Evolutionary conservation across 2,888 invertebrate genomes (phyloP).

Genomic region (Bellardia bayeri): DNA sequence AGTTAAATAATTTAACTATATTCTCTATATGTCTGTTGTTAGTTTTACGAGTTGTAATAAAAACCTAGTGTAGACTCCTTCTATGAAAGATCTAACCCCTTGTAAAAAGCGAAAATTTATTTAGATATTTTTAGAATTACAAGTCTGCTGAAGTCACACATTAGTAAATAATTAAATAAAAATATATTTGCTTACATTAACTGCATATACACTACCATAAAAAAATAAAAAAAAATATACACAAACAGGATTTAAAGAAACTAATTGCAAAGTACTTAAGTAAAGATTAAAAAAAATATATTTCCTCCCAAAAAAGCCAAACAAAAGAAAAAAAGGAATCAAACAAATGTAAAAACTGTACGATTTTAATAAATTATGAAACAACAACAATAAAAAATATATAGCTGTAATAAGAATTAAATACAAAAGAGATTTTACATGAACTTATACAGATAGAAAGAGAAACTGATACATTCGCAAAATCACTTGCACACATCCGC

Average conservation of each 20-base stretch:
- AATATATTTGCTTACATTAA: slow-evolving; percentile 40
- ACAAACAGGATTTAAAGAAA: slow-evolving; percentile 80
- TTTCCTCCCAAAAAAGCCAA: slow-evolving; percentile 35
- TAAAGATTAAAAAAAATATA: slow-evolving; percentile 77
- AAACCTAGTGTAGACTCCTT: too few species aligned
- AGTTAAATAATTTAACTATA: too few species aligned
- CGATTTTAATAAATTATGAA: slow-evolving; percentile 81
- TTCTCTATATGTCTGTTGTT: too few species aligned
- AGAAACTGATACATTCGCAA: slow-evolving; percentile 22
- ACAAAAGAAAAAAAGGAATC: slow-evolving; percentile 40
- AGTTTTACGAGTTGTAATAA: too few species aligned
- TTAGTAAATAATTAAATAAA: slow-evolving; percentile 59
- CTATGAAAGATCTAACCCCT: too few species aligned
- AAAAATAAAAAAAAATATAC: slow-evolving; percentile 10
- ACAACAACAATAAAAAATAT: slow-evolving; percentile 62
- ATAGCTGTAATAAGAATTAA: slow-evolving; percentile 50
- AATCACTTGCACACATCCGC: slow-evolving; percentile 10
- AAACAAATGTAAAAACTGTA: slow-evolving; percentile 50
- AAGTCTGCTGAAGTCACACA: slow-evolving; percentile 59
- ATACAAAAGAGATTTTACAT: slow-evolving; percentile 36
- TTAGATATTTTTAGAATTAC: not conserved
- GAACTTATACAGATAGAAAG: not conserved
- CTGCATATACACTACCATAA: slow-evolving; percentile 22
- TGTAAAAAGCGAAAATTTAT: not conserved
- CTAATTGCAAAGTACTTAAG: slow-evolving; percentile 83